Conservation (phyloP, 2,797 vertebrate species). For the Sylvia borin region DNA sequence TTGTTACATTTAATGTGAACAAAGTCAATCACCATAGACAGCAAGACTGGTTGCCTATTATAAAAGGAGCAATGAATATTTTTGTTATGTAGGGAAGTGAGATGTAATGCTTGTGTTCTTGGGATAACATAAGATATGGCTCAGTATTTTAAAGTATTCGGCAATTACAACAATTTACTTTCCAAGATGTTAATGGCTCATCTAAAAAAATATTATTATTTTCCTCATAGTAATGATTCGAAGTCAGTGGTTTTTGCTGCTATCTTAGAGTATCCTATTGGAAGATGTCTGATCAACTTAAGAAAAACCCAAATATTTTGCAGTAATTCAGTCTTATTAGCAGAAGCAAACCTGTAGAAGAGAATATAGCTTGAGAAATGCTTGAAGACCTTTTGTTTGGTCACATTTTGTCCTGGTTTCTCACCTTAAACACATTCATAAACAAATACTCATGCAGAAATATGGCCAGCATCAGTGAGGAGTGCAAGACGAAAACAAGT, state of each 20-base stretch:
- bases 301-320: not conserved
- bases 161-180: not conserved
- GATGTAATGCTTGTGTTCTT: not conserved
- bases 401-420: not conserved
- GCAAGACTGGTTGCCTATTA: not conserved
- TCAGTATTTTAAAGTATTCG: not conserved
- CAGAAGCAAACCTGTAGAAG: not conserved
- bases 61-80: not conserved
- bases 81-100: not conserved
- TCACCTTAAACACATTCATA: not conserved
- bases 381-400: not conserved
- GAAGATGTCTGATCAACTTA: not conserved
- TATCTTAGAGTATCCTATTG: not conserved
- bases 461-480: not conserved
- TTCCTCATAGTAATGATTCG: not conserved
- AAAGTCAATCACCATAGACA: fast-evolving
- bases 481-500: not conserved
- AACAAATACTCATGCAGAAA: not conserved
- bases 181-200: not conserved
- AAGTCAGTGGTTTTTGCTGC: not conserved
- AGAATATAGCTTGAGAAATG: not conserved
- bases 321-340: not conserved
- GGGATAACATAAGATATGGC: not conserved
- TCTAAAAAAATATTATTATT: not conserved
- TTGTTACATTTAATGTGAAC: not conserved